Percentiles rank a stretch among this genome's conserved stretches.
phyloP scores from a whole-genome alignment of 1,140 invertebrate genomes.

The Colletes gigas region DNA sequence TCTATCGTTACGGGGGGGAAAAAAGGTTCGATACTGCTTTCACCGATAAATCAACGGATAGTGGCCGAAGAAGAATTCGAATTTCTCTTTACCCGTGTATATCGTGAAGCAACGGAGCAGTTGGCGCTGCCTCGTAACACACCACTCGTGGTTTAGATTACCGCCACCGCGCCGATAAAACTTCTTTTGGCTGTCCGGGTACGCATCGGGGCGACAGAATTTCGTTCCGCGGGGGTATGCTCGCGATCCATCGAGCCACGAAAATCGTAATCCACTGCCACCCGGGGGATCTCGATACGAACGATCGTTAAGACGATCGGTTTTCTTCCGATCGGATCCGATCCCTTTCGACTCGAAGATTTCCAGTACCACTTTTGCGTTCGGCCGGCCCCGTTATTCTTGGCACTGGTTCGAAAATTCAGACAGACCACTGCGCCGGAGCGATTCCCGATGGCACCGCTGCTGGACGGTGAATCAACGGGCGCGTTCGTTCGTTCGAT shows the following conservation, averaged over 20 bases:
- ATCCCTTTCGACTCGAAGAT: too few relatives aligned
- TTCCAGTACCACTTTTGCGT: slow-evolving; percentile 10
- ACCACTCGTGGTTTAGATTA: neutral
- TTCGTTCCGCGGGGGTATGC: neutral
- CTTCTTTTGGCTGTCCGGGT: neutral
- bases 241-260: neutral
- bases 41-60: too few relatives aligned
- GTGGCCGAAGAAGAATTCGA: neutral
- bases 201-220: neutral
- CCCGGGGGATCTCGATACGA: too few relatives aligned
- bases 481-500: neutral
- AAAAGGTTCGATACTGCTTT: neutral
- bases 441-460: slow-evolving; percentile 17
- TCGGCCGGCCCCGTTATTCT: slow-evolving; percentile 8
- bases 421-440: slow-evolving; percentile 16
- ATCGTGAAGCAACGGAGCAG: neutral
- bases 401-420: slow-evolving; percentile 33
- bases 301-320: neutral
- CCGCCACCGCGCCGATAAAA: neutral
- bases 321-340: too few relatives aligned
- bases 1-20: slow-evolving; percentile 10
- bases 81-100: neutral
- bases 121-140: neutral
- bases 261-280: neutral
- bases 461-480: neutral